Evolutionary conservation across 2,888 invertebrate species (phyloP), one percentile per base, ranked within the genome.

Genomic region (Machimus atricapillus): DNA sequence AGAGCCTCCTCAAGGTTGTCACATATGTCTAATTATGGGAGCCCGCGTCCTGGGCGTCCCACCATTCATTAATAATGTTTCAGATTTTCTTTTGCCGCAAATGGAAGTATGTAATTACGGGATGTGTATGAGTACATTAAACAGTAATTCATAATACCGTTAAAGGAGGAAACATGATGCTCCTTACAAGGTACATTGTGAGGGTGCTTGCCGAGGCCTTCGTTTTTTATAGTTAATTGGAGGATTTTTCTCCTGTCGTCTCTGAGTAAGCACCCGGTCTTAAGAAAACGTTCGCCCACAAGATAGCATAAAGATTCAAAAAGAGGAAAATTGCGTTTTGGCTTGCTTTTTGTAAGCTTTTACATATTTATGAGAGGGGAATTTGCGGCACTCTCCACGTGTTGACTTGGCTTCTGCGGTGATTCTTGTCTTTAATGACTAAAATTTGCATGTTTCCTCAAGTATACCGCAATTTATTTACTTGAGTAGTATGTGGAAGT

Each of bases 31-130:
- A 66, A 66, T 66, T 66, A 66, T 66, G 66, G 9, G 66, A 9
- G 23, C 27, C 66, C 66, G 66, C 23, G 66, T 23, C 23, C 66
- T 66, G 12, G 23, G 27, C 66, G 23, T 5, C 66, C 12, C 76
- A 16, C 76, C 76, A 76, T 76, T 37, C 76, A 76, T 76, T 76
- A 76, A 76, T 76, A 76, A 76, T 76, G 76, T 76, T 76, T 34
- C 34, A 76, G 76, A 31, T 76, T 76, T 76, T 37, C 76, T 76
- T 76, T 76, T 76, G n/a, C 76, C 37, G 37, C 37, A 76, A 76
- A 76, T 76, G 76, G 76, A 37, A 76, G 34, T 37, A 76, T 37
- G 76, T 76, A 76, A 76, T 76, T 76, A 76, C 34, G 34, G 76
- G 76, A 34, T 76, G 76, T 76, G 37, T 34, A 37, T 16, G 37